phyloP scores from a whole-genome alignment of 2,113 vertebrate species.

The Cyprinodon tularosa region DNA sequence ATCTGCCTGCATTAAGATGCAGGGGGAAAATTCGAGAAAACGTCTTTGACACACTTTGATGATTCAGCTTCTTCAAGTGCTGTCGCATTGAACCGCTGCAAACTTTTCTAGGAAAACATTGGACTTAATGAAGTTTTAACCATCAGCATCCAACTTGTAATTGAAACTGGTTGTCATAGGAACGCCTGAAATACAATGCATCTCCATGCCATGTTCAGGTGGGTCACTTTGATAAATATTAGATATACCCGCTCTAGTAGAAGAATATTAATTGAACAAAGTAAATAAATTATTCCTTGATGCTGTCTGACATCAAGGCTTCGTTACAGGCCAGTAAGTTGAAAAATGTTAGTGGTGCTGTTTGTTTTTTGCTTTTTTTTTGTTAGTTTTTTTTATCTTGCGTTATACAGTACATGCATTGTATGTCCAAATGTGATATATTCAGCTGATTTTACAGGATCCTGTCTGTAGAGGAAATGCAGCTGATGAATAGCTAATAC shows the following conservation, averaged over 20 bases:
- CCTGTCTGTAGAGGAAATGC: no score
- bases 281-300: background rate
- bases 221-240: background rate
- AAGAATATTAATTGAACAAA: background rate
- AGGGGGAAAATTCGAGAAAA: background rate
- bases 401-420: no score
- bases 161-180: background rate
- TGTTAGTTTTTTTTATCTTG: no score
- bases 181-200: background rate
- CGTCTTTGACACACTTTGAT: background rate
- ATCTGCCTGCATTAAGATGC: background rate
- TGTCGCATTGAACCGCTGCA: background rate
- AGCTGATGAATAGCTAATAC: no score
- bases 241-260: no score
- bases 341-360: background rate
- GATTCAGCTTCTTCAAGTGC: background rate
- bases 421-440: no score
- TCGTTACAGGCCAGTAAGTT: background rate
- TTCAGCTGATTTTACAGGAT: no score
- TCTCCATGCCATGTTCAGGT: background rate
- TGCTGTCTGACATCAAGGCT: background rate
- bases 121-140: background rate
- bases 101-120: background rate
- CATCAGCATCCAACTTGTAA: background rate
- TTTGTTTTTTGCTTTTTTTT: no score